Percentiles rank a stretch among this genome's conserved stretches.
These are phyloP conservation scores for Ptychodera flava DNA, from an alignment of 35 echinoderm and acorn worm genomes.

Conservation along the genomic window DNA sequence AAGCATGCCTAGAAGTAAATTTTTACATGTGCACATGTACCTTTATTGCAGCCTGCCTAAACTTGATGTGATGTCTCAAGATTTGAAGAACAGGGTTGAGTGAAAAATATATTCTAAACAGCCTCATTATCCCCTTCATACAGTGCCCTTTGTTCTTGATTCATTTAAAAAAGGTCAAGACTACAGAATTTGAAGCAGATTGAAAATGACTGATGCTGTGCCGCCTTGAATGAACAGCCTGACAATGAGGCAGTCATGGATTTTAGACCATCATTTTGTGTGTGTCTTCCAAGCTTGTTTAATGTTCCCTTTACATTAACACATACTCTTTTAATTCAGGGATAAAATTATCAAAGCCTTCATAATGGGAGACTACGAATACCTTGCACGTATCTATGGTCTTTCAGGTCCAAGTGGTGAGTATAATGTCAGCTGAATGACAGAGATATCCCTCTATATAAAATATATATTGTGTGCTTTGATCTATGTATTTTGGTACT, in stretches of 20 bases:
- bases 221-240: background rate
- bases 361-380: background rate
- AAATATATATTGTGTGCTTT: no score
- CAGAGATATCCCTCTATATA: no score
- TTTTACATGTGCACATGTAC: background rate
- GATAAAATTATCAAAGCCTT: background rate
- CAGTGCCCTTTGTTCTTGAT: background rate
- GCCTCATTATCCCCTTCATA: no score
- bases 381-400: background rate
- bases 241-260: background rate
- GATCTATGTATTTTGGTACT: no score
- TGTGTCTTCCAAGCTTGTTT: no score
- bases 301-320: no score
- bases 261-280: no score
- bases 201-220: background rate
- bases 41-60: background rate
- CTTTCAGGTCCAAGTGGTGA: background rate
- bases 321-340: background rate
- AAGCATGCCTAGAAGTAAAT: background rate
- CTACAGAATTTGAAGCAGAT: background rate
- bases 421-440: background rate
- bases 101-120: background rate
- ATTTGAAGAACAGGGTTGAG: background rate
- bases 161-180: background rate
- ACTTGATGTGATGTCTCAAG: background rate